Evolutionary conservation across 2,888 invertebrate genomes (phyloP), one percentile per base, ranked within the genome.

Genomic region (Drosophila affinis): DNA sequence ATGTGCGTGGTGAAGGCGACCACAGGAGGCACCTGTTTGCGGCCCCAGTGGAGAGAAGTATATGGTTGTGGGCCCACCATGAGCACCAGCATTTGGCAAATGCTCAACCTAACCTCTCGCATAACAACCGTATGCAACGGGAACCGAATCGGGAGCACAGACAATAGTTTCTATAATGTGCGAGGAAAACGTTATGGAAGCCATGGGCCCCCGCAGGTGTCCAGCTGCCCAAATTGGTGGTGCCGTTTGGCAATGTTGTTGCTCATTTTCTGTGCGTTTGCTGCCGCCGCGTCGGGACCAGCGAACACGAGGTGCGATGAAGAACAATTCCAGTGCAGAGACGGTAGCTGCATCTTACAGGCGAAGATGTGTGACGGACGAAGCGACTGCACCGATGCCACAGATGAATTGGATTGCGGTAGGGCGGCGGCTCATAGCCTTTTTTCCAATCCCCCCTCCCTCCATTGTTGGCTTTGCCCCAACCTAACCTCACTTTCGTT

Each of bases 291-390:
- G 71, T 18, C 77, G 73, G 62, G 75, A 68, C 56, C 74, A 57
- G 62, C 70, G 68, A 48, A 75, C 71, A 76, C 55, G 45, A 70
- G 68, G 71, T 91, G 91, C 75, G 91, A 93, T 56, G 89, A 91
- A 18, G 90, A 92, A 27, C 91, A 93, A 71, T 95, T 93, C 81
- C 90, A 93, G 27, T 95, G 95, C 76, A 83, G 90, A 18, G 92
- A 94, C 87, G 91, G 90, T 65, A 86, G 81, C 56, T 92, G 92
- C 79, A 91, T 92, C 78, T 76, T 87, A 73, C 76, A 73, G 60
- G 79, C 88, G 68, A 90, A 90, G 80, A 89, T 91, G 74, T 92
- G 92, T 70, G 89, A 92, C 81, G 90, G 90, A 69, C 89, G 72
- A 64, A 78, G 63, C 12, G 91, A 92, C 79, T 92, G 92, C 78